Evolutionary conservation across 2,113 vertebrate genomes (phyloP).

Genomic region (Salvelinus fontinalis): DNA sequence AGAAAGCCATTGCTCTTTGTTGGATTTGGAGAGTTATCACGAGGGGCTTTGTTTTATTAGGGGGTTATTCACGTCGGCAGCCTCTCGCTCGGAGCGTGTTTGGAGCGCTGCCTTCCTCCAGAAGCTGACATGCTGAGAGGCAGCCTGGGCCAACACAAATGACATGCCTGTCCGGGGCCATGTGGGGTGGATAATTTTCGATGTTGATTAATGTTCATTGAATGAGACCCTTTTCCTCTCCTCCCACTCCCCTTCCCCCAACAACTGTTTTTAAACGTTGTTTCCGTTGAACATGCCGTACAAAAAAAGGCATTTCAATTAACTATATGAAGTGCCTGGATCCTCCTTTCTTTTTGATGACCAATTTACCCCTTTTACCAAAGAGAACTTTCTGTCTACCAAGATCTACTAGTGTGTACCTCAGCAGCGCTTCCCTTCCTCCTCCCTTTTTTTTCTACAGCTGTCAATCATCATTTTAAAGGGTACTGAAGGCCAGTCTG

Average conservation of each 20-base stretch:
- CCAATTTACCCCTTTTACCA: no score
- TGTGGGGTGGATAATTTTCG: constrained; percentile 18
- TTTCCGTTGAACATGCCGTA: no score
- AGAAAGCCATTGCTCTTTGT: constrained; percentile 19
- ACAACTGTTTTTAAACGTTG: constrained; percentile 9
- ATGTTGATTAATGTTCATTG: constrained; percentile 37
- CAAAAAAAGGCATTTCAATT: no score
- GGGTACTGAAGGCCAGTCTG: constrained; percentile 21
- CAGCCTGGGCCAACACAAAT: constrained; percentile 23
- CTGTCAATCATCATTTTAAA: constrained; percentile 27
- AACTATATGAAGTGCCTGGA: no score
- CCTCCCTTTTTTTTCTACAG: no score
- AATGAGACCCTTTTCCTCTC: constrained; percentile 30
- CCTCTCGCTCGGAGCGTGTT: background rate
- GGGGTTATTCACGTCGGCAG: background rate
- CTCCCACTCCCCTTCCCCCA: constrained; percentile 11
- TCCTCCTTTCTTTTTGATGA: no score
- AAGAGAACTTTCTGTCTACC: no score
- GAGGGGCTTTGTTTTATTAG: constrained; percentile 28
- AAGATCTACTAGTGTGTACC: no score
- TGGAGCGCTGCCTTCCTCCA: constrained; percentile 6
- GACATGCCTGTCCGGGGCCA: constrained; percentile 13
- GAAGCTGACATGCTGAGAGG: constrained; percentile 8
- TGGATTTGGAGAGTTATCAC: constrained; percentile 14
- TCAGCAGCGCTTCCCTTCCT: no score